phyloP scores from a whole-genome alignment of 2,797 vertebrate species.

The Lithobates sylvaticus region DNA sequence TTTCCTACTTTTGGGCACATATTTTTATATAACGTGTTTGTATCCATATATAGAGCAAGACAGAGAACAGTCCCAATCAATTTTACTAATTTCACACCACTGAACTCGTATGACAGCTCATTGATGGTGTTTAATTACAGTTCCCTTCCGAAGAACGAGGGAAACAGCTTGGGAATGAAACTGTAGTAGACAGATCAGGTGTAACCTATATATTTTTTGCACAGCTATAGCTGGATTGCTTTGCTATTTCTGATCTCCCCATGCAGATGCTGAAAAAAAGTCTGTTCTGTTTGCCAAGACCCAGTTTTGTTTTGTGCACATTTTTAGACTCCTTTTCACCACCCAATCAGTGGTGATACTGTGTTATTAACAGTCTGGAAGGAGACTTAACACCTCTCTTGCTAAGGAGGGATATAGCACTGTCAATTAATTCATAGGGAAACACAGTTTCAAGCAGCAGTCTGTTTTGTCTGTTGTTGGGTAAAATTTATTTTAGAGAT shows the following conservation, averaged over 20 bases:
- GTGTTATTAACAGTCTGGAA: conserved; percentile 33
- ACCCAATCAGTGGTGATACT: conserved; percentile 17
- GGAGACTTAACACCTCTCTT: conserved; percentile 19
- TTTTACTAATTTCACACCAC: too few relatives aligned
- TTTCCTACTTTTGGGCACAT: too few relatives aligned
- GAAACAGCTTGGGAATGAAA: too few relatives aligned
- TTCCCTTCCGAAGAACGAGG: too few relatives aligned
- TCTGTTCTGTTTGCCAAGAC: background rate
- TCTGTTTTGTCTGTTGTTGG: background rate
- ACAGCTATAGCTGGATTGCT: background rate
- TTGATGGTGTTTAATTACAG: too few relatives aligned
- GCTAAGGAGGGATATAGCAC: background rate
- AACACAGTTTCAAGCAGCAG: background rate
- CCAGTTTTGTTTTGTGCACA: background rate
- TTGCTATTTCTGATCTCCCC: background rate
- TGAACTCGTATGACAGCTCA: too few relatives aligned
- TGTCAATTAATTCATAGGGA: conserved; percentile 31
- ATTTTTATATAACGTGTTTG: too few relatives aligned
- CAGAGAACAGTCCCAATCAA: too few relatives aligned
- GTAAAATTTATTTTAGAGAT: background rate
- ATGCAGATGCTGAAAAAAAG: background rate
- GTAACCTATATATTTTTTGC: background rate
- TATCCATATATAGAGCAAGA: too few relatives aligned
- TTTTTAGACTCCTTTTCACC: background rate
- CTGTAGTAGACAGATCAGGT: too few relatives aligned